Evolutionary conservation across 1,140 invertebrate species (phyloP).

Genomic region (Paraescarpia echinospica): DNA sequence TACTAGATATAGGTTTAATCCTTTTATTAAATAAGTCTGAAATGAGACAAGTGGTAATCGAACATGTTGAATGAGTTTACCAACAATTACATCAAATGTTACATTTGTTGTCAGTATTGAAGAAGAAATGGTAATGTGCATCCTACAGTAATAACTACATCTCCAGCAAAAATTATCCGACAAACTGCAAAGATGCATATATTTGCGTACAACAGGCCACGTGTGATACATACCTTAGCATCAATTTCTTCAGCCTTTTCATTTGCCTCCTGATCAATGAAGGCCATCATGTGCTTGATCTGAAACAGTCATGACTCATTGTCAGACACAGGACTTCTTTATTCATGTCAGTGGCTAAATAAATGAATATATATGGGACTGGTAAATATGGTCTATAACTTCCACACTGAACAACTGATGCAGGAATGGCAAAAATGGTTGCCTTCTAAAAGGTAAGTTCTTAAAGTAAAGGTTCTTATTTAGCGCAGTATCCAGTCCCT

Average conservation of each 20-base stretch:
- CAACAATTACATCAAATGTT: not conserved
- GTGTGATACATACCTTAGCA: slow-evolving; percentile 70
- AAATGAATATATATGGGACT: not conserved
- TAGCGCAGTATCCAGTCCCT: no score
- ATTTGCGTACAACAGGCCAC: not conserved
- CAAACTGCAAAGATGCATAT: not conserved
- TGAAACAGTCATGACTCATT: slow-evolving; percentile 55
- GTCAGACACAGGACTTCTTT: not conserved
- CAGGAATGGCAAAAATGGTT: not conserved
- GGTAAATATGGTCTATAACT: no score
- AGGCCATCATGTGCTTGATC: slow-evolving; percentile 99
- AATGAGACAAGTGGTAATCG: not conserved
- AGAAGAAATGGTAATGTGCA: not conserved
- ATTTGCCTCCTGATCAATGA: slow-evolving; percentile 99
- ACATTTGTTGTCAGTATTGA: no score
- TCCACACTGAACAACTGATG: not conserved
- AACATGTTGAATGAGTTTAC: not conserved
- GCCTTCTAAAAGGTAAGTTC: no score
- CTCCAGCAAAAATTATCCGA: not conserved
- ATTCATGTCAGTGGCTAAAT: not conserved
- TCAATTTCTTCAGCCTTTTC: slow-evolving; percentile 99
- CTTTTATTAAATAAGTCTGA: no score
- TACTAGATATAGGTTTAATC: no score
- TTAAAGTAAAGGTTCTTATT: no score
- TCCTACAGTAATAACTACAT: not conserved